Evolutionary conservation across 2,797 vertebrate genomes (phyloP).

Genomic region (Premnoplex brunnescens): DNA sequence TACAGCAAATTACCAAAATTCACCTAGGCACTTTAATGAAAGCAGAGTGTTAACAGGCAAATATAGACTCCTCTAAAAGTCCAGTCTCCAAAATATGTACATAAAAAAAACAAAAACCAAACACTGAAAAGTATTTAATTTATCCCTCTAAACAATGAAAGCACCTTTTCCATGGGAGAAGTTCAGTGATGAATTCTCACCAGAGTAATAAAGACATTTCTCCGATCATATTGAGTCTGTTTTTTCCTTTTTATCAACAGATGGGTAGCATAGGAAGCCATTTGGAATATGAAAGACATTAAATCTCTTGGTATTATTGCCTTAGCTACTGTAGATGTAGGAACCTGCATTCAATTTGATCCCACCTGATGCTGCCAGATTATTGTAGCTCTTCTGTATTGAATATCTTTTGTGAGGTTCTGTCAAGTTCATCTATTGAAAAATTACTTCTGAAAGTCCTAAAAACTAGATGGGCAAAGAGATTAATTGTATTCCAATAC

Average conservation of each 20-base stretch:
- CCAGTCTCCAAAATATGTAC: background rate
- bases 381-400: background rate
- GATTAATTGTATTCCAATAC: background rate
- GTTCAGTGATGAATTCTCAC: background rate
- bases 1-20: background rate
- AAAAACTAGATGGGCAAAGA: background rate
- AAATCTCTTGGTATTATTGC: background rate
- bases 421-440: background rate
- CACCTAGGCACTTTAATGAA: background rate
- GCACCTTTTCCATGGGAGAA: background rate
- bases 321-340: background rate
- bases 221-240: fast-evolving
- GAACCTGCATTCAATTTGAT: background rate
- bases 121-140: background rate
- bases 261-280: background rate
- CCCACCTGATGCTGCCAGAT: background rate
- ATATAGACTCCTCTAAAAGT: background rate
- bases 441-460: background rate
- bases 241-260: background rate
- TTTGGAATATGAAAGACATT: background rate
- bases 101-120: background rate
- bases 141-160: background rate
- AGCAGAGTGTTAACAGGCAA: background rate
- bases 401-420: background rate
- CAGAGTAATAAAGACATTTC: background rate